Evolutionary conservation across 2,888 invertebrate genomes (phyloP).

Genomic region (Aphidoletes aphidimyza): DNA sequence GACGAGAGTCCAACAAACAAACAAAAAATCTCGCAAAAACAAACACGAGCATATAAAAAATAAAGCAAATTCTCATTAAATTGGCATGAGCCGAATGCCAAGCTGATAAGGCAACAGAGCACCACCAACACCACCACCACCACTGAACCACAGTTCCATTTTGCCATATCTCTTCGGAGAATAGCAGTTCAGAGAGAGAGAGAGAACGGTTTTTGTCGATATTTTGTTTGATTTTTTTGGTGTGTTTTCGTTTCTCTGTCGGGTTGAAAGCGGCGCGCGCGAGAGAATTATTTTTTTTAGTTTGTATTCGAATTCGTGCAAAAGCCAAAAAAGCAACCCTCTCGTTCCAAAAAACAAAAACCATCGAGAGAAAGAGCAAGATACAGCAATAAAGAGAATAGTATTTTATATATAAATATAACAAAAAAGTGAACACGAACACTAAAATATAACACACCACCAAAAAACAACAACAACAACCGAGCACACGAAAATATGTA

Average conservation of each 20-base stretch:
- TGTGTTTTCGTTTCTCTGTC: background rate
- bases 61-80: constrained; percentile 39
- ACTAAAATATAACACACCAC: background rate
- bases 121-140: background rate
- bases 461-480: too few species aligned
- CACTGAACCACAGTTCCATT: background rate
- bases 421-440: background rate
- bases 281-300: constrained; percentile 1
- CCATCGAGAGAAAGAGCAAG: background rate
- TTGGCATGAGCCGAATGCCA: background rate
- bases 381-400: background rate
- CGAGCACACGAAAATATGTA: too few species aligned
- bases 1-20: too few species aligned
- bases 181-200: background rate
- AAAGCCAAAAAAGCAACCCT: constrained; percentile 18
- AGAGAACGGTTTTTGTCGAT: too few species aligned
- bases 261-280: background rate
- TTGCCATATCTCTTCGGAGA: background rate
- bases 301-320: too few species aligned
- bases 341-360: background rate
- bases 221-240: too few species aligned
- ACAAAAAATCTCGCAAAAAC: background rate
- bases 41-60: background rate
- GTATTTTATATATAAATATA: background rate
- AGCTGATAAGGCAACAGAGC: background rate